Conservation (phyloP, 2,888 invertebrate species). For the Amphimallon solstitiale region DNA sequence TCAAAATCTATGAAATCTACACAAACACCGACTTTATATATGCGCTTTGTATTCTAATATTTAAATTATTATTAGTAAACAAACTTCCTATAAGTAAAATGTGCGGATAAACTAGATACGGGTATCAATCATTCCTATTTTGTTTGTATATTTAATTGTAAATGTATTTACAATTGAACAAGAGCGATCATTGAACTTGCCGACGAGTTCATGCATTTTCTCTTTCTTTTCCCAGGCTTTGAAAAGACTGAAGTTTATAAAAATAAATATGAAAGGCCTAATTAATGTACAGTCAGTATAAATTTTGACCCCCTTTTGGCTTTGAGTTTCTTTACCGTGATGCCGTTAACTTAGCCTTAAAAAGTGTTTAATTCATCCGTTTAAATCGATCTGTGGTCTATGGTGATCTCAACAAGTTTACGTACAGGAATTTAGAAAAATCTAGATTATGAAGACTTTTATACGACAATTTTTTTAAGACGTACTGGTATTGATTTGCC, state of each 20-base stretch:
- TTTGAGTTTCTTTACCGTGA: conserved; percentile 56
- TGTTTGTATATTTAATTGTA: conserved; percentile 19
- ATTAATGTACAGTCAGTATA: conserved; percentile 57
- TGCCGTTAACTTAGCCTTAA: conserved; percentile 60
- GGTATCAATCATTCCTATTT: background rate
- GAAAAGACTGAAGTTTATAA: conserved; percentile 62
- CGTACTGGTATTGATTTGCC: conserved; percentile 64
- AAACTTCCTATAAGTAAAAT: background rate
- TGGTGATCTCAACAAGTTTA: conserved; percentile 43
- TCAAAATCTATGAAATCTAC: conserved; percentile 22
- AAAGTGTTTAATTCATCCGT: conserved; percentile 50
- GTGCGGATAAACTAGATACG: background rate
- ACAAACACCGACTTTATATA: background rate
- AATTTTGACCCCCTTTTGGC: conserved; percentile 64
- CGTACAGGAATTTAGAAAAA: conserved; percentile 47
- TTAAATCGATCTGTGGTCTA: conserved; percentile 38
- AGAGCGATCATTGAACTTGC: conserved; percentile 31
- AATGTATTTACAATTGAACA: conserved; percentile 34
- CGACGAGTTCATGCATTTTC: conserved; percentile 58
- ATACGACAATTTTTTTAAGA: conserved; percentile 62
- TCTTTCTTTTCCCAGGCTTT: conserved; percentile 60
- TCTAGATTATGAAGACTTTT: conserved; percentile 53
- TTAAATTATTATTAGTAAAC: background rate
- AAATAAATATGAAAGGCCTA: conserved; percentile 64
- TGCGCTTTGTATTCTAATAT: background rate